These are phyloP conservation scores for Anthonomus grandis DNA, from an alignment of 1,140 invertebrate genomes.

Conservation along the genomic window DNA sequence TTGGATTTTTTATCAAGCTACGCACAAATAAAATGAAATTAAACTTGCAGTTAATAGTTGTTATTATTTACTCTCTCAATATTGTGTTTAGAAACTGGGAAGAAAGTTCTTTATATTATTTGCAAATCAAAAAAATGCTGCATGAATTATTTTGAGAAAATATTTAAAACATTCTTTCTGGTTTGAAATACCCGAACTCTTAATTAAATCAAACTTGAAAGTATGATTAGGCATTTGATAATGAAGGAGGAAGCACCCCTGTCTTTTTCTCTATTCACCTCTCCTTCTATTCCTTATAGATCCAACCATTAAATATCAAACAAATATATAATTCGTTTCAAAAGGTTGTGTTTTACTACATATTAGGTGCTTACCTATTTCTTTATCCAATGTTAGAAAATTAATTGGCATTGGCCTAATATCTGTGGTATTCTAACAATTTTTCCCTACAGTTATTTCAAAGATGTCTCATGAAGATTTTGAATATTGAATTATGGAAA, in stretches of 20 bases:
- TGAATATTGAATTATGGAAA: conserved; percentile 99
- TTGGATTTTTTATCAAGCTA: too few relatives aligned
- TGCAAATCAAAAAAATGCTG: neutral
- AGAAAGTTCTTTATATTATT: conserved; percentile 55
- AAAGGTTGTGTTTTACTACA: conserved; percentile 31
- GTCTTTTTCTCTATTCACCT: conserved; percentile 5
- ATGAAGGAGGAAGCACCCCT: conserved; percentile 30
- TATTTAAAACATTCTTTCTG: conserved; percentile 43
- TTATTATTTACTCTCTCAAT: too few relatives aligned
- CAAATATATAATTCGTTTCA: neutral
- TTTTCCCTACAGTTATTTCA: conserved; percentile 79
- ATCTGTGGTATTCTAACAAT: neutral
- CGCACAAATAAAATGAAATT: too few relatives aligned
- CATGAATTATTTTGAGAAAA: conserved; percentile 7
- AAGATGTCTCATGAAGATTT: conserved; percentile 94
- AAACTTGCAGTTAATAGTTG: too few relatives aligned
- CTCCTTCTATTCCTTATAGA: neutral
- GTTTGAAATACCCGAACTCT: conserved; percentile 29
- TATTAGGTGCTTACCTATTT: too few relatives aligned
- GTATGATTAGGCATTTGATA: conserved; percentile 31
- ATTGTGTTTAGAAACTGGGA: conserved; percentile 56
- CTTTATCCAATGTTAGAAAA: conserved; percentile 35
- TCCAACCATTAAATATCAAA: conserved; percentile 1
- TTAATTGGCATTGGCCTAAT: conserved; percentile 2
- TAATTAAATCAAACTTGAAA: conserved; percentile 6